Base-by-base conservation (phyloP, 2,888 invertebrate genomes). In the Thyatira batis region DNA sequence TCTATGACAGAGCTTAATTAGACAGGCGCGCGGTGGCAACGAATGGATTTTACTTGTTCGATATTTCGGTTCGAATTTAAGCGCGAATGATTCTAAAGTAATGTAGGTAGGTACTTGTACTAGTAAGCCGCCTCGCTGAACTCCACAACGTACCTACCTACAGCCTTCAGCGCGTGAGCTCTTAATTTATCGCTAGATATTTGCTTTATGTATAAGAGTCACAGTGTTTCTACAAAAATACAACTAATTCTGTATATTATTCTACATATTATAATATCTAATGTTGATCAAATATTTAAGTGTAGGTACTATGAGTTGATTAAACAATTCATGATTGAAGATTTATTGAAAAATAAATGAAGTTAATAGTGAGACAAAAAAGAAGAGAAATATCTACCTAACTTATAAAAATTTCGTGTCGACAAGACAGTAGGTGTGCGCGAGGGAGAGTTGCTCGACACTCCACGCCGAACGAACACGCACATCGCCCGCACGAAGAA, bases 1-100 rank as follows among this genome's bases (percentile, higher is more conserved):
- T 86, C 88, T 90, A 90, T 91, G 90, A 91, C 91, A 89, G 87
- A 87, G 87, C 87, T 84, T 92, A 92, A 92, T 92, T 89, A 92
- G 92, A 92, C 91, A 90, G 88, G 86, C 90, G 89, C 82, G 79
- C 78, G 85, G 83, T 85, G 82, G 82, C 82, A 84, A 76, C 84
- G 86, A 89, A 91, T 92, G 91, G 91, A 89, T 85, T 92, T 91
- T 90, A 85, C 91, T 89, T 88, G 91, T 91, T 85, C 80, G 71
- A 78, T 84, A 82, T 85, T 85, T 83, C 73, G 71, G 71, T 55
- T 70, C 68, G 67, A 86, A 85, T 79, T 84, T 78, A 80, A 71
- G 72, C 67, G 69, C 71, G 71, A 82, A 82, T 82, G 80, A 72
- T 76, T 73, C 65, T 61, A 63, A 72, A 76, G 71, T 73, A 65